Evolutionary conservation across 53 echinoderm and acorn worm species (phyloP), one percentile per base, ranked within the genome.

Genomic region (Crossaster papposus): DNA sequence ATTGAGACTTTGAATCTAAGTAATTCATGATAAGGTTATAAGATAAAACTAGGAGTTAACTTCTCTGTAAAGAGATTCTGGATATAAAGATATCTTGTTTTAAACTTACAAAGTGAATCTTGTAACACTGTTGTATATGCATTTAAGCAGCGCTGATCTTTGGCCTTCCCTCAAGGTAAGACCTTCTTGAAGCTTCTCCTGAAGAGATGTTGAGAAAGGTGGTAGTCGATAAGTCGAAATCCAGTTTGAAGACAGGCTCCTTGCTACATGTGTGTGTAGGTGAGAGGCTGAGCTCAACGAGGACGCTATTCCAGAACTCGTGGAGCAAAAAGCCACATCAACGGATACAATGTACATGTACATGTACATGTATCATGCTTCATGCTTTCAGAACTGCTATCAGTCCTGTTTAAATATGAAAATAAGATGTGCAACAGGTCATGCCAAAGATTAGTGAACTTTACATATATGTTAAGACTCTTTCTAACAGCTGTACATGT

Each of bases 81-180:
- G 65, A 64, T n/a, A 44, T 77, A 8, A 20, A n/a, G n/a, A 22
- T 77, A 37, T 26, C 26, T 64, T 64, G 6, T 32, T 64, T 22
- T 26, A 12, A 51, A 91, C 91, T 86, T 78, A 86, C 91, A 83
- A 91, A 7, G 85, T 91, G 80, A 86, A 75, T 29, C 75, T 53
- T 54, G 86, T 91, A 23, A 91, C 91, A 79, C 85, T 86, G 75
- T 86, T 86, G 36, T 86, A 91, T 11, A 86, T 91, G 51, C 79
- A 68, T 29, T 91, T 86, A 30, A 91, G 79, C 31, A 91, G 33
- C 53, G 86, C 91, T 86, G 91, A 91, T 0, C 86, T 70, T 79
- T 91, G 85, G 14, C 83, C 84, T 79, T 91, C 91, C 64, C 79
- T 91, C 50, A 85, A 68, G 2, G 28, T 51, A 51, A 65, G 62